Evolutionary conservation across 2,113 vertebrate genomes (phyloP), one percentile per base, ranked within the genome.

Genomic region (Petroica traversi): DNA sequence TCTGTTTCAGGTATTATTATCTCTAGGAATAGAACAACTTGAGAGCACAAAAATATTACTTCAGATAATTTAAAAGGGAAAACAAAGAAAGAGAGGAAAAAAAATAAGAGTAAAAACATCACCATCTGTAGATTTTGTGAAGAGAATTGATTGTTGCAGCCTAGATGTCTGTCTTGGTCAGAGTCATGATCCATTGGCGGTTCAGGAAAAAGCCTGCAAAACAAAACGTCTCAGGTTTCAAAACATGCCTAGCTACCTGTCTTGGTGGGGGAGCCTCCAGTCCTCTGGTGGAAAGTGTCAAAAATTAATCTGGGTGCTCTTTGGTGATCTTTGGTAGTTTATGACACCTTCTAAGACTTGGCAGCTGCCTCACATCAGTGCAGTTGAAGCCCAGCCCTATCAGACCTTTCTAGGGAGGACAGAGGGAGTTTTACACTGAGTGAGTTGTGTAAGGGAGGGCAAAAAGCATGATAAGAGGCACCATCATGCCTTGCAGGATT

Each of bases 371-470:
- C 29, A 48, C 24, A 19, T n/a, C 34, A 29, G 14, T 14, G 29
- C 12, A 19, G 12, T 38, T 7, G 3, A 33, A 38, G 29, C 3
- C 0, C 0, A 46, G 5, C 6, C 19, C 34, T 16, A 13, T 19
- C 19, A 40, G 24, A 55, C 19, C 12, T 17, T 57, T 20, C 31
- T 29, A 5, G 4, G 10, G 12, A n/a, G 19, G 9, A 46, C 11
- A 19, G 5, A 19, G 8, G 14, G 29, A 48, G 4, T 41, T 66
- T 48, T 64, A 7, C 10, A 64, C 19, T 24, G 8, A 12, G 0
- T 34, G 31, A 72, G 5, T 49, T 58, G 25, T 41, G 11, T 41
- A 49, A 75, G 8, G 24, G 15, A 74, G 29, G 6, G 24, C 19
- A 55, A n/a, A 48, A 15, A 34, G 3, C 6, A 34, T 8, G 19